These are phyloP conservation scores for Pterocles burchelli DNA, from an alignment of 2,113 vertebrate genomes.

Conservation along the genomic window DNA sequence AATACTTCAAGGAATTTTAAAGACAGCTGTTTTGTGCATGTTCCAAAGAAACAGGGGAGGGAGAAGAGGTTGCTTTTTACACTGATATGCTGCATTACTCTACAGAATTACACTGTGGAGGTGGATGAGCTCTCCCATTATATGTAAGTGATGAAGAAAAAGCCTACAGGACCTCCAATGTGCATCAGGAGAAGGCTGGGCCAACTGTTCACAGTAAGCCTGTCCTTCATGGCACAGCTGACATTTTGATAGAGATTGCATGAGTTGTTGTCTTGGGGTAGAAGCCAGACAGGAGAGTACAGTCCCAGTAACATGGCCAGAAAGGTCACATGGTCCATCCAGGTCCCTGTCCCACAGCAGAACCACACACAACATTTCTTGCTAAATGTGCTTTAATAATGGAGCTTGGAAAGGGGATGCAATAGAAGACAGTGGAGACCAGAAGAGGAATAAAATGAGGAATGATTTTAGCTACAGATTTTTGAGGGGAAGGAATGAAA, in stretches of 20 bases:
- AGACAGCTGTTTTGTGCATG: not conserved
- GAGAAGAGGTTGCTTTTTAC: not conserved
- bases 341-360: not conserved
- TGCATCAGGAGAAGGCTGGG: not conserved
- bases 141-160: not conserved
- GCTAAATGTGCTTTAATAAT: not conserved
- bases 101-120: not conserved
- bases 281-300: not conserved
- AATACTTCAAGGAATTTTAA: constrained; percentile 32
- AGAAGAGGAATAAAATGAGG: not conserved
- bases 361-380: not conserved
- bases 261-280: not conserved
- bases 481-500: not conserved
- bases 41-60: not conserved
- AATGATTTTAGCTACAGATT: not conserved
- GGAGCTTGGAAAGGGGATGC: not conserved
- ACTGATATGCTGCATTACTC: fast-evolving
- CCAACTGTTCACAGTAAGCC: not conserved
- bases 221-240: not conserved
- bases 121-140: not conserved
- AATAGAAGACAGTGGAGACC: not conserved
- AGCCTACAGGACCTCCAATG: fast-evolving
- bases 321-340: not conserved
- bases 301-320: not conserved
- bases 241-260: not conserved